Conservation (phyloP, 1,140 invertebrate species). For the Zelostemma sp. region DNA sequence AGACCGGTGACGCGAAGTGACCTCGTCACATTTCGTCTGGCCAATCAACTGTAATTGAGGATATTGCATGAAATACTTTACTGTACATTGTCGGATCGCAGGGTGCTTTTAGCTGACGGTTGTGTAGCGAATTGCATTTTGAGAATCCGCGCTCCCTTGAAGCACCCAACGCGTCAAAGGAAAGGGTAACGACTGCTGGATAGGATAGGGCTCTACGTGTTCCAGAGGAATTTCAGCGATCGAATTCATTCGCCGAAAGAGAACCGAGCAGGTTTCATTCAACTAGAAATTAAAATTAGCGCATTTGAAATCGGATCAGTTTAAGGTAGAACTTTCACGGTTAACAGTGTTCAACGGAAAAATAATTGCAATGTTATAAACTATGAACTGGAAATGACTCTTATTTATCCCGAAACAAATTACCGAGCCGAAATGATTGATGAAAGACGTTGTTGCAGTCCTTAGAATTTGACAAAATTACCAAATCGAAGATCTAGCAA, state of each 20-base stretch:
- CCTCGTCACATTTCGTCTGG: conserved; percentile 16
- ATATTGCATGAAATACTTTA: conserved; percentile 27
- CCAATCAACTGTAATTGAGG: conserved; percentile 25
- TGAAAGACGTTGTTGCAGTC: no score
- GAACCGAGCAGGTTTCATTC: conserved; percentile 11
- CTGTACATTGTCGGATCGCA: conserved; percentile 10
- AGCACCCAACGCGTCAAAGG: conserved; percentile 10
- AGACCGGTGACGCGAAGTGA: conserved; percentile 9
- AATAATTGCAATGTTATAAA: no score
- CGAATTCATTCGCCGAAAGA: conserved; percentile 13
- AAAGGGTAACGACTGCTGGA: conserved; percentile 17
- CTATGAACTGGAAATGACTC: no score
- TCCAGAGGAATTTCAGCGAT: conserved; percentile 19
- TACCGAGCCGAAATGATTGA: no score
- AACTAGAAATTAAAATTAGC: conserved; percentile 12
- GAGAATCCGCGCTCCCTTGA: conserved; percentile 12
- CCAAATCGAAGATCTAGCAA: no score
- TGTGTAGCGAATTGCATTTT: conserved; percentile 23
- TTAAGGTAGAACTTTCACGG: no score
- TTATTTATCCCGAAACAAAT: no score
- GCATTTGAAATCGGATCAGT: conserved; percentile 17
- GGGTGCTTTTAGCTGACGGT: conserved; percentile 16
- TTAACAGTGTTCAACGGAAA: no score
- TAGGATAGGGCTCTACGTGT: conserved; percentile 1
- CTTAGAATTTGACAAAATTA: no score